Evolutionary conservation across 2,888 invertebrate genomes (phyloP).

Genomic region (Volucella zonaria): DNA sequence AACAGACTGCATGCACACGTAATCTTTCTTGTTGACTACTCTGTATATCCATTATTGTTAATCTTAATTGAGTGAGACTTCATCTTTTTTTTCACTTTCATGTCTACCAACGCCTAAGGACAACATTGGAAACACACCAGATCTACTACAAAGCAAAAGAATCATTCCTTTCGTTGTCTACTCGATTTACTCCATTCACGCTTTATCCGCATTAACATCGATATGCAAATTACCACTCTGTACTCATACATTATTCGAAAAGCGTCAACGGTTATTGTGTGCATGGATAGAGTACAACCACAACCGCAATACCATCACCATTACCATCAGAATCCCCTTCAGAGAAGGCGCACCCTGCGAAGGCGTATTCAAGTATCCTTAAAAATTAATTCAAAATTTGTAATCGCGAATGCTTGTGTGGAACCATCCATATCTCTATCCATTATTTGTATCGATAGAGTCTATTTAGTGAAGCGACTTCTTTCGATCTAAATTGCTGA

Average conservation of each 20-base stretch:
- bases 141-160: background rate
- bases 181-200: slow-evolving; percentile 47
- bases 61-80: slow-evolving; percentile 56
- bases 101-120: background rate
- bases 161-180: slow-evolving; percentile 22
- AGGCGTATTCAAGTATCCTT: slow-evolving; percentile 49
- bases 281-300: background rate
- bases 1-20: slow-evolving; percentile 1
- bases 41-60: slow-evolving; percentile 36
- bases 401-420: slow-evolving; percentile 54
- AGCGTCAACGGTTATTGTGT: slow-evolving; percentile 52
- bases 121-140: slow-evolving; percentile 4
- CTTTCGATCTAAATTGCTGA: slow-evolving; percentile 10
- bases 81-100: slow-evolving; percentile 1
- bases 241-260: slow-evolving; percentile 50
- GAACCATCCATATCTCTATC: slow-evolving; percentile 38
- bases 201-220: slow-evolving; percentile 57
- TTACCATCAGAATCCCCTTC: too few relatives aligned
- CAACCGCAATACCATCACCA: background rate
- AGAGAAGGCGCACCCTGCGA: background rate
- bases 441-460: slow-evolving; percentile 48
- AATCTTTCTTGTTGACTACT: slow-evolving; percentile 52
- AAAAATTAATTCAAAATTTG: slow-evolving; percentile 71
- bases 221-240: slow-evolving; percentile 68
- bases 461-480: slow-evolving; percentile 32